Conservation (phyloP, 2,113 vertebrate species). For the Tretioscincus oriximinensis region DNA sequence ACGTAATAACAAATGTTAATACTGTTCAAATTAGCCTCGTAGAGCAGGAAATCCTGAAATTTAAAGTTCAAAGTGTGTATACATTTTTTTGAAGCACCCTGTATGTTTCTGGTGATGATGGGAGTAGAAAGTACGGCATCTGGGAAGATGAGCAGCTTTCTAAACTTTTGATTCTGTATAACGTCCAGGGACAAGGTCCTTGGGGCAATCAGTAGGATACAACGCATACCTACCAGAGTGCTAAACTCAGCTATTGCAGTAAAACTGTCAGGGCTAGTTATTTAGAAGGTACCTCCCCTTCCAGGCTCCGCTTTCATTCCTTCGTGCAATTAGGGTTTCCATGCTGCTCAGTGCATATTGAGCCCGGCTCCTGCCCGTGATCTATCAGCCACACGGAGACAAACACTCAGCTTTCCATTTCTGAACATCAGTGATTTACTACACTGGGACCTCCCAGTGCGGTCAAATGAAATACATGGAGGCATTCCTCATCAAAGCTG, state of each 20-base stretch:
- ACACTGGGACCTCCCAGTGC: slow-evolving; percentile 30
- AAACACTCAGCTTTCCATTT: slow-evolving; percentile 48
- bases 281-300: slow-evolving; percentile 60
- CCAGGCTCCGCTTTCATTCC: slow-evolving; percentile 48
- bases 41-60: no score
- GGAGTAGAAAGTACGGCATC: background rate
- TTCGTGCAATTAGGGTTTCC: slow-evolving; percentile 40
- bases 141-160: slow-evolving; percentile 15
- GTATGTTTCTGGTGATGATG: no score
- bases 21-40: no score
- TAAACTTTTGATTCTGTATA: slow-evolving; percentile 31
- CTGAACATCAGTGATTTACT: slow-evolving; percentile 44
- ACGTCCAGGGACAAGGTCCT: slow-evolving; percentile 24
- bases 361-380: slow-evolving; percentile 40
- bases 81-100: no score
- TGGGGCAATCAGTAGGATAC: slow-evolving; percentile 24
- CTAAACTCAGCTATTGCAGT: slow-evolving; percentile 56
- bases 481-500: slow-evolving; percentile 35
- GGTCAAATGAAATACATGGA: slow-evolving; percentile 30
- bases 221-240: slow-evolving; percentile 51
- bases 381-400: slow-evolving; percentile 46
- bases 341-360: slow-evolving; percentile 19
- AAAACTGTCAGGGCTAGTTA: slow-evolving; percentile 61
- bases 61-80: no score
- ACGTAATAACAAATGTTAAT: no score